Percentiles rank a stretch among this genome's conserved stretches.
phyloP scores from a whole-genome alignment of 2,113 vertebrate genomes.

The Agapornis roseicollis region DNA sequence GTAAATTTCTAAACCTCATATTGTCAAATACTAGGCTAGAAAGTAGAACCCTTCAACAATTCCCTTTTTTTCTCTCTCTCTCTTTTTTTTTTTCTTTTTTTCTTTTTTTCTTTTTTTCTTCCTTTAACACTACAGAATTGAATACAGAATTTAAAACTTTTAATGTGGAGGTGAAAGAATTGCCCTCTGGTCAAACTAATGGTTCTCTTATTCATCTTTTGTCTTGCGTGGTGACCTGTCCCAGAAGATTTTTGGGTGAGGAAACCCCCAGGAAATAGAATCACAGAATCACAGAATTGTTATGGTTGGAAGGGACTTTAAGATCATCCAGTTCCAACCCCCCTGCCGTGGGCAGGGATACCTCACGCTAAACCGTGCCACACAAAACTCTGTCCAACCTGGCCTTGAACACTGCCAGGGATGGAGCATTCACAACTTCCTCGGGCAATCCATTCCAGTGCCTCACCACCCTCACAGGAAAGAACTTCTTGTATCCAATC shows the following conservation, averaged over 20 bases:
- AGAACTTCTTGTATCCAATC: no score
- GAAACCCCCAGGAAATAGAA: neutral
- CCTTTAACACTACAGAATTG: neutral
- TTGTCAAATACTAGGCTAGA: neutral
- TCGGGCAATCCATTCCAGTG: no score
- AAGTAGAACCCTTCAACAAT: neutral
- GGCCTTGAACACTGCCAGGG: no score
- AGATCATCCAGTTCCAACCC: no score
- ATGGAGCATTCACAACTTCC: no score
- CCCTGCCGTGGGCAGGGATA: no score
- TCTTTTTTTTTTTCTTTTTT: neutral
- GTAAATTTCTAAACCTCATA: neutral
- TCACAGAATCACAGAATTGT: no score
- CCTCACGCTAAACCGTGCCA: no score
- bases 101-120: no score
- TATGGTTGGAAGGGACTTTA: no score
- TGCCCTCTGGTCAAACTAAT: neutral
- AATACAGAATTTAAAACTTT: neutral
- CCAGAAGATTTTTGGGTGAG: neutral
- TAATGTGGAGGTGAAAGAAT: neutral
- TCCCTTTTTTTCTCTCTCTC: neutral
- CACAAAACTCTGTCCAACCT: no score
- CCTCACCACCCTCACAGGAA: no score
- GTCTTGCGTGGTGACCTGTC: neutral
- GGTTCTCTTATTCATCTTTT: neutral